phyloP scores from a whole-genome alignment of 2,797 vertebrate genomes.

The Rhincodon typus region DNA sequence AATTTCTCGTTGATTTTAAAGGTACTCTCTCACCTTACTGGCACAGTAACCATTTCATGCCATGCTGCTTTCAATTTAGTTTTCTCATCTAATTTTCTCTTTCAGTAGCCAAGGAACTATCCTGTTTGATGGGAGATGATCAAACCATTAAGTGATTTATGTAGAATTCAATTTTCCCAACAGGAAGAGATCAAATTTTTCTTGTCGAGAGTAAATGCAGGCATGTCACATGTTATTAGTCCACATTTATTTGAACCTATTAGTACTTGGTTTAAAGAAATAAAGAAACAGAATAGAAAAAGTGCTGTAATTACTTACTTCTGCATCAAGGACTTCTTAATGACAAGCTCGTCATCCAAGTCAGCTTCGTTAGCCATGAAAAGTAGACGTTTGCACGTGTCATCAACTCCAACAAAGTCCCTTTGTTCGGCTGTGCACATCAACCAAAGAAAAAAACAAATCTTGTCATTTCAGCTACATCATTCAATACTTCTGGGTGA shows the following conservation, averaged over 20 bases:
- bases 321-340: constrained; percentile 86
- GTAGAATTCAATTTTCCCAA: neutral
- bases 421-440: constrained; percentile 79
- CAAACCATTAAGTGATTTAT: neutral
- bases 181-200: neutral
- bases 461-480: constrained; percentile 43
- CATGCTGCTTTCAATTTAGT: no score
- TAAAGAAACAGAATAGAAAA: neutral
- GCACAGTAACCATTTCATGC: no score
- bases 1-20: no score
- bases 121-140: neutral
- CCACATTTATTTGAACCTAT: neutral
- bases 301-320: constrained; percentile 73
- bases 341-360: constrained; percentile 84
- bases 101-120: neutral
- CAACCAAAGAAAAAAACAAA: constrained; percentile 43
- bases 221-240: neutral
- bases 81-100: no score
- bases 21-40: no score
- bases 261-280: neutral
- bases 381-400: constrained; percentile 81
- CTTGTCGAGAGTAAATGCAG: no score
- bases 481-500: constrained; percentile 15
- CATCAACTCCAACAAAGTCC: constrained; percentile 92
- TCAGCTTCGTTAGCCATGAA: constrained; percentile 98